Percentiles rank a stretch among this genome's conserved stretches.
Conservation (phyloP, 2,113 vertebrate species). For the Zosterops japonicus region DNA sequence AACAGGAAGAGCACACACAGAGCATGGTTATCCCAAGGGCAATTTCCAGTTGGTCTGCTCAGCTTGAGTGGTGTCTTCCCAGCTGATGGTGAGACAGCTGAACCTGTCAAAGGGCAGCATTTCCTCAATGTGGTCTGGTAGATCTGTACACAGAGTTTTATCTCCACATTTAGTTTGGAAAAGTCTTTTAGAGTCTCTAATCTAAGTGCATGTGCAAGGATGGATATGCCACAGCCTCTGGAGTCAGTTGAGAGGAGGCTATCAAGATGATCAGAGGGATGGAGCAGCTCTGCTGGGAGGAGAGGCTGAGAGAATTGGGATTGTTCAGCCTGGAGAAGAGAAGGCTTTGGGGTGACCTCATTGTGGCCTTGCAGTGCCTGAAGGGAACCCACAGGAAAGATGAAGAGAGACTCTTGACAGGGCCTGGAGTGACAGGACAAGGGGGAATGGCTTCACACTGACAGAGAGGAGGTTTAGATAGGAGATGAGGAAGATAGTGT, state of each 20-base stretch:
- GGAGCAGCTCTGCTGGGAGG: neutral
- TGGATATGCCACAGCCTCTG: neutral
- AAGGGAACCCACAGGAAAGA: neutral
- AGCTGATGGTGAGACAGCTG: neutral
- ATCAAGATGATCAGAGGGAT: neutral
- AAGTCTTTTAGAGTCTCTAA: neutral
- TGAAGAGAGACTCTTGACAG: neutral
- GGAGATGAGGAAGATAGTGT: rapidly evolving
- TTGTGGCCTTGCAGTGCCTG: neutral
- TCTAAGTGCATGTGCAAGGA: neutral
- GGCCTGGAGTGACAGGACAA: neutral
- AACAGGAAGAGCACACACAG: neutral
- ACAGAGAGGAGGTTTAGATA: rapidly evolving
- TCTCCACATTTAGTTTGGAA: neutral
- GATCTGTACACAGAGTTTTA: neutral
- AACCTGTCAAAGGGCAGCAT: neutral
- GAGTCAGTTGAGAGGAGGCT: neutral
- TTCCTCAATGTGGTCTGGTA: neutral
- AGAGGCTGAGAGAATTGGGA: neutral
- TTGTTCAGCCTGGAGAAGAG: neutral
- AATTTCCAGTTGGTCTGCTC: neutral
- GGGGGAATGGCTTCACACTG: neutral
- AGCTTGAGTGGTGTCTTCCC: neutral
- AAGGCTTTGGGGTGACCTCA: neutral
- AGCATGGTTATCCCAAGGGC: neutral